Evolutionary conservation across 2,113 vertebrate genomes (phyloP).

Genomic region (Crotalus horridus): DNA sequence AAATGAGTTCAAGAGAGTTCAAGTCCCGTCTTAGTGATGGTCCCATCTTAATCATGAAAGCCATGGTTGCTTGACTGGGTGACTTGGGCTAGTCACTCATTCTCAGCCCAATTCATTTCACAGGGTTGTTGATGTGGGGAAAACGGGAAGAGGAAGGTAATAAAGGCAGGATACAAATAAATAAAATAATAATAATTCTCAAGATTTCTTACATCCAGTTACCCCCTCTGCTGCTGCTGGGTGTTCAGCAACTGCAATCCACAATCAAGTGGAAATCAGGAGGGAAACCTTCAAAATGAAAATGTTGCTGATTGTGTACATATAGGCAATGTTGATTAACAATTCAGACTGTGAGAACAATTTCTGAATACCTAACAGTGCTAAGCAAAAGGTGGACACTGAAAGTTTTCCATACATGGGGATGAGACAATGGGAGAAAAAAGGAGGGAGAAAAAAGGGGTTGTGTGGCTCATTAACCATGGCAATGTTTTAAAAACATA

Average conservation of each 20-base stretch:
- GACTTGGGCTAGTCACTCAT: background rate
- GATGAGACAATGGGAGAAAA: background rate
- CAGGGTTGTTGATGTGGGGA: background rate
- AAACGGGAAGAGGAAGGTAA: background rate
- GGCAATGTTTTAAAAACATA: background rate
- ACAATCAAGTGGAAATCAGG: background rate
- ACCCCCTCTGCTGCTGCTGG: background rate
- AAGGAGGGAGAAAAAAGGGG: background rate
- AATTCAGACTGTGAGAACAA: background rate
- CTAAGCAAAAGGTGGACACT: background rate
- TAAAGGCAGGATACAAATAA: background rate
- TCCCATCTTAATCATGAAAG: background rate
- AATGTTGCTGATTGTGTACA: background rate
- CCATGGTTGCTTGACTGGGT: background rate
- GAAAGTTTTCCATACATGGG: background rate
- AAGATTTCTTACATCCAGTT: background rate
- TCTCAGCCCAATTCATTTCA: background rate
- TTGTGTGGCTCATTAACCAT: background rate
- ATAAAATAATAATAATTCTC: background rate
- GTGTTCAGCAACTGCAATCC: background rate
- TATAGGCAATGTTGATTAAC: background rate
- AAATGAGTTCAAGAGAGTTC: background rate
- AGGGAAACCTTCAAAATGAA: background rate
- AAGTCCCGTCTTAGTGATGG: background rate
- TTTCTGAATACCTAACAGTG: background rate